phyloP scores from a whole-genome alignment of 2,797 vertebrate species.

The Spinibarbus caldwelli region DNA sequence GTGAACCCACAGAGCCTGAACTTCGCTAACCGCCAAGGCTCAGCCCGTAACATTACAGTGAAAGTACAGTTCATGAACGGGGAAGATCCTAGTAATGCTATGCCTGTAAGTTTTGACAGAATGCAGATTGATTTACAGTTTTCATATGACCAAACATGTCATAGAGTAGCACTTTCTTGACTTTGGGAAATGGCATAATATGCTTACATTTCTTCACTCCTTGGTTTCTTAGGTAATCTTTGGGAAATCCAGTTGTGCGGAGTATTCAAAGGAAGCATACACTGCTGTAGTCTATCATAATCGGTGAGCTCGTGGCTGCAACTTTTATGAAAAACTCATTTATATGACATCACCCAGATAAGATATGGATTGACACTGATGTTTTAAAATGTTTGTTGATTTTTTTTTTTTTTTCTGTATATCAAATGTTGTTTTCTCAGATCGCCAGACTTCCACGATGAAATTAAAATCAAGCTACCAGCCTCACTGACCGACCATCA shows the following conservation, averaged over 20 bases:
- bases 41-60: constrained; percentile 97
- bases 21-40: constrained; percentile 98
- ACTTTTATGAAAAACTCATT: not conserved
- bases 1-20: constrained; percentile 98
- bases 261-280: constrained; percentile 96
- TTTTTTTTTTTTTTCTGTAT: not conserved
- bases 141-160: not conserved
- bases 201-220: not conserved
- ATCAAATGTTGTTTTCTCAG: constrained; percentile 67
- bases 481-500: constrained; percentile 96
- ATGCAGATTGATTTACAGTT: not conserved
- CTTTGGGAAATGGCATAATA: not conserved
- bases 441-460: constrained; percentile 97
- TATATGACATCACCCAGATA: not conserved
- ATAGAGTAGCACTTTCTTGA: not conserved
- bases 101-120: constrained; percentile 83
- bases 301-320: constrained; percentile 83
- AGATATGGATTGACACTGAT: not conserved
- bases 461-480: constrained; percentile 96
- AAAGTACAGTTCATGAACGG: constrained; percentile 99
- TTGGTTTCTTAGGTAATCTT: constrained; percentile 89
- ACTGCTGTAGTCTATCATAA: constrained; percentile 98
- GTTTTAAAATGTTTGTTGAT: no score
- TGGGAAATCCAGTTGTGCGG: constrained; percentile 98
- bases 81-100: constrained; percentile 93